Evolutionary conservation across 2,888 invertebrate species (phyloP), one percentile per base, ranked within the genome.

Genomic region (Eucriotettix oculatus): DNA sequence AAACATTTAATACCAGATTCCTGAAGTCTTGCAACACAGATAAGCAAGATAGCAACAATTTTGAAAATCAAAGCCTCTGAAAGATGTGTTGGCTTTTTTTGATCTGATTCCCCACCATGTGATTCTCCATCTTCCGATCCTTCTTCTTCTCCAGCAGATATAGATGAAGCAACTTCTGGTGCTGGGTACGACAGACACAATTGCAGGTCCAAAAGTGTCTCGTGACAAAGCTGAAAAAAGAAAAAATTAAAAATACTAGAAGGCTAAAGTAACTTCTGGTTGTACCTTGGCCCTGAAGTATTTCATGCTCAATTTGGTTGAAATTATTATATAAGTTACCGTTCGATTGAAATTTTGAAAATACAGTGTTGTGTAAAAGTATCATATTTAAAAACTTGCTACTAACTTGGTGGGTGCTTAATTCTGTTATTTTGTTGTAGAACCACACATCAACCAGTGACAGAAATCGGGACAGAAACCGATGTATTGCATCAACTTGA

Each of bases 1-100:
- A 29, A 29, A 7, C 29, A 29, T 29, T 29, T 29, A 29, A 29
- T 29, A 68, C 68, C 66, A 57, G 78, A 79, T 68, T 80, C 82
- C 70, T 84, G 82, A 60, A 91, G 75, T 73, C 89, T 88, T 42
- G 85, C 79, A 65, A 91, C 81, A 62, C 89, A 88, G 70, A 91
- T 85, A 60, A 94, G 78, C 67, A 88, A 85, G 68, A 92, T 88
- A 58, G 86, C 81, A 11, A 87, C 81, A 61, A 93, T 84, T 75
- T 90, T 92, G 69, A 90, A 90, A 59, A 92, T 78, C 68, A 87
- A 81, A 64, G 85, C 84, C 54, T 82, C 77, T 65, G 76, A 81
- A 60, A 86, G 73, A 66, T 78, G 78, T 60, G 80, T 76, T 40
- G 84, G 82, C 67, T 77, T 76, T 14, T n/a, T 40, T n/a, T 41